Evolutionary conservation across 2,113 vertebrate species (phyloP).

Genomic region (Martes martes): DNA sequence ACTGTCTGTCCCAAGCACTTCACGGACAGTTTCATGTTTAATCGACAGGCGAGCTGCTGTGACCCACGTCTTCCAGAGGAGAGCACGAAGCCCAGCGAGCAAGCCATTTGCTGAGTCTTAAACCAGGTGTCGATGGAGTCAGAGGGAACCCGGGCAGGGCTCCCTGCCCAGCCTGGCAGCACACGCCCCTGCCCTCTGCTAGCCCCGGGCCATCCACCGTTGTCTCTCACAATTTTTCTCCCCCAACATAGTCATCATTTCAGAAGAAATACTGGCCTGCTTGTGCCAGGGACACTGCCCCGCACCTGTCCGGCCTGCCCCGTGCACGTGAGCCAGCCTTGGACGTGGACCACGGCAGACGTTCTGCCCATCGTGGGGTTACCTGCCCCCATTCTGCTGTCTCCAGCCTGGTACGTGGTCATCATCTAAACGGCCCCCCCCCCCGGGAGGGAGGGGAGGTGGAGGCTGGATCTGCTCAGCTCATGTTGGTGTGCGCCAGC

Average conservation of each 20-base stretch:
- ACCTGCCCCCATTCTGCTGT: fast-evolving
- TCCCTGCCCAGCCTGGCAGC: not conserved
- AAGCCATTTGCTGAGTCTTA: not conserved
- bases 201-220: not conserved
- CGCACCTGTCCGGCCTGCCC: fast-evolving
- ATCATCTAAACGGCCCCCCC: fast-evolving
- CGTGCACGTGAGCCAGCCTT: fast-evolving
- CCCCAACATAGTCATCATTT: not conserved
- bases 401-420: not conserved
- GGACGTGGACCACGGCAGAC: fast-evolving
- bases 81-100: not conserved
- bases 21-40: fast-evolving
- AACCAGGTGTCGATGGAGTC: too few species aligned
- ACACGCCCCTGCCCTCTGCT: not conserved
- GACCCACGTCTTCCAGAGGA: not conserved
- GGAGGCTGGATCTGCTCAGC: not conserved
- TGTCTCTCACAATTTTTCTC: not conserved
- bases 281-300: not conserved
- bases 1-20: not conserved
- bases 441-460: fast-evolving
- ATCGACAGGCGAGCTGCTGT: fast-evolving
- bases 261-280: not conserved
- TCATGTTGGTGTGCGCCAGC: fast-evolving
- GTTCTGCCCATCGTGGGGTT: fast-evolving
- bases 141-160: not conserved